Base-by-base conservation (phyloP, 2,888 invertebrate genomes). In the Dilophus febrilis region DNA sequence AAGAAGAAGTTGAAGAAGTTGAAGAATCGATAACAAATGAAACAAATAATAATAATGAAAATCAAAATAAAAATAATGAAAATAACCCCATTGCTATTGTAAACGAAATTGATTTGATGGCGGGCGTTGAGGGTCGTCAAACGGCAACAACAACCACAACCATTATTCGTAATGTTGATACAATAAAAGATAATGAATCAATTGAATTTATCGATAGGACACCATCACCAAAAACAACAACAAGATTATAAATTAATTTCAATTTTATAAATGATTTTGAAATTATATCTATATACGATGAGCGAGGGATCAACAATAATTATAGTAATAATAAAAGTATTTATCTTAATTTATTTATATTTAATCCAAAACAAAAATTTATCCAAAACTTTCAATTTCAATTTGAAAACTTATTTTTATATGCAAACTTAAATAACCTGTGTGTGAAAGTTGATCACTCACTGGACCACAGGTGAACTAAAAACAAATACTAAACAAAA, bases 171-270 rank as follows among this genome's bases (percentile, higher is more conserved):
- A n/a, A n/a, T n/a, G n/a, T 44, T 19, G 35, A 40, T 12, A 30
- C 47, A 28, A 36, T 42, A 10, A 38, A 55, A 30, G 56, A 56
- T 38, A 49, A 49, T 38, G 61, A 59, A 34, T 53, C 45, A 43
- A 53, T 62, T 43, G 61, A 61, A 41, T 61, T 51, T 47, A 62
- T 62, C 40, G 61, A 62, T 48, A 55, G 61, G 26, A 58, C 61
- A 27, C 61, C 61, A 3, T 60, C 62, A 11, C 61, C 58, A 6
- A 46, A 46, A 37, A 46, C 48, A 39, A 41, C 45, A 22, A 28
- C n/a, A 31, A 14, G 6, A 10, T 7, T 11, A 27, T 11, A 27
- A 6, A 27, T 27, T 27, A 27, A 27, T 6, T 11, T 8, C 27
- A 8, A 27, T 8, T 27, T 27, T 27, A 27, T 8, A 11, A 11